Conservation (phyloP, 2,113 vertebrate genomes). For the Propithecus coquereli region DNA sequence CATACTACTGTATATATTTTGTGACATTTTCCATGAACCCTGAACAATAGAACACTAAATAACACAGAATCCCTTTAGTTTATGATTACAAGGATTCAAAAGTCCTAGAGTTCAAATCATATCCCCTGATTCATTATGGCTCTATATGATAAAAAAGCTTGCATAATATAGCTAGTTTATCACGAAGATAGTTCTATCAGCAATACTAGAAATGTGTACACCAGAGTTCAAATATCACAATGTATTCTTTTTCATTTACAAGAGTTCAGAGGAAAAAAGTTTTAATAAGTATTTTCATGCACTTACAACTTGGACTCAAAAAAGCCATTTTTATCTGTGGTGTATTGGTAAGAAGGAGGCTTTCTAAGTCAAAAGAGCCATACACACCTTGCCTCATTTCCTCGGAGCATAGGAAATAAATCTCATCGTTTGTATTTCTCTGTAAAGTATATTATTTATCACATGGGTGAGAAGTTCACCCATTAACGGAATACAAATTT, state of each 20-base stretch:
- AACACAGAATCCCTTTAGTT: neutral
- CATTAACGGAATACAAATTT: constrained; percentile 66
- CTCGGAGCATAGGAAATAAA: constrained; percentile 47
- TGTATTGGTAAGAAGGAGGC: neutral
- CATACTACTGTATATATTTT: neutral
- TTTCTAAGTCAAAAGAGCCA: constrained; percentile 35
- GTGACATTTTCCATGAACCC: neutral
- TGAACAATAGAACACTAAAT: neutral
- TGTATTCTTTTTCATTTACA: neutral
- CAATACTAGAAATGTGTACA: neutral
- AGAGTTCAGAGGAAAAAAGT: neutral
- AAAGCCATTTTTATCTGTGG: neutral
- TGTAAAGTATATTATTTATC: constrained; percentile 71
- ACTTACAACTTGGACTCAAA: neutral
- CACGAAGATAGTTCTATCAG: neutral
- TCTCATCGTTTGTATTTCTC: constrained; percentile 54
- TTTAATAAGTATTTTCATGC: neutral
- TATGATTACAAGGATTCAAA: neutral
- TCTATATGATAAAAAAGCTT: neutral
- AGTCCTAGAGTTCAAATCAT: neutral
- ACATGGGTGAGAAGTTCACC: constrained; percentile 61
- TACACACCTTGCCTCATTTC: neutral
- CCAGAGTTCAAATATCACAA: neutral
- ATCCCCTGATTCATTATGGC: neutral
- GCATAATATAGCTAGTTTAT: neutral